Evolutionary conservation across 2,113 vertebrate genomes (phyloP), one percentile per base, ranked within the genome.

Genomic region (Ancistrus triradiatus): DNA sequence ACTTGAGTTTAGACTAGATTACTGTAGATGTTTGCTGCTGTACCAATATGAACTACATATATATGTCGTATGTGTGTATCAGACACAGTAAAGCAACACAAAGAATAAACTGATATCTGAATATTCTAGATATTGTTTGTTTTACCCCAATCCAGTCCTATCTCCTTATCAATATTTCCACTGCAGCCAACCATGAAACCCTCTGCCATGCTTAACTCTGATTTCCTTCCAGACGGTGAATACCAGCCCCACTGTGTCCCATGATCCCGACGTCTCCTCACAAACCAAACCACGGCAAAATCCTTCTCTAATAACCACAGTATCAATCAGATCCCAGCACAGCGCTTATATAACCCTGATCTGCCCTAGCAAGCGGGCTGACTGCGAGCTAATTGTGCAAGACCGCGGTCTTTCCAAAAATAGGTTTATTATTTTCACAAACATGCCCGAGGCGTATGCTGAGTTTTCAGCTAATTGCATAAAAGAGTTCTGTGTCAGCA

Each of bases 301-400:
- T 46, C 11, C 8, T 24, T 17, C 14, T 14, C 55, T 43, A 27
- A 43, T 46, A 46, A 44, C 21, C 40, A 49, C 19, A 48, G 40
- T 51, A 71, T 66, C 14, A 40, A 48, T 56, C 47, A 33, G 22
- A 43, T 58, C 27, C 5, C 2, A 72, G 19, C 40, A 51, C 6
- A 21, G 37, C 15, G 55, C 58, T 59, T 69, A 73, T 59, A 62
- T 48, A 73, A 78, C 81, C 78, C 77, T 79, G 72, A 51, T 70
- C 66, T 37, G 66, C 77, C 74, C 78, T 70, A 53, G 51, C 70
- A 80, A 75, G 85, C 81, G 83, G 72, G 73, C 72, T 80, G 82
- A 87, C 85, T 85, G 84, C 82, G 83, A 81, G 74, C 69, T 82
- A 85, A 87, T 86, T 87, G 87, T 87, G 73, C 82, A 84, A 78